Base-by-base conservation (phyloP, 2,797 vertebrate genomes). In the Poecilia picta region DNA sequence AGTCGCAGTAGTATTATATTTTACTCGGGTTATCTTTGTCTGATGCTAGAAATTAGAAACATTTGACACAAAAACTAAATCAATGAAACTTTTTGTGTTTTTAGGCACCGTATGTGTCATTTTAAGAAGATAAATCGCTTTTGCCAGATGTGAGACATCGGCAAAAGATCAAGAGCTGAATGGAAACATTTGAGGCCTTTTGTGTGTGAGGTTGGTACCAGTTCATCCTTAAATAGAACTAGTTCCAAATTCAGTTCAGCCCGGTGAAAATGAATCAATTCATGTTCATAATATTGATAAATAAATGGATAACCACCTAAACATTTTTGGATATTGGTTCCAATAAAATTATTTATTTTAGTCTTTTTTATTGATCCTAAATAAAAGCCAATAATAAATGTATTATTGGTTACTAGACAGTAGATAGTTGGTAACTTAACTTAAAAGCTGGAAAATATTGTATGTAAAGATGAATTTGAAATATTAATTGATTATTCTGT, bases 151-250 rank as follows among this genome's bases (percentile, higher is more conserved):
- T 92, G 90, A 93, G 47, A 73, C 72, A 85, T 83, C 86, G 76
- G 83, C 85, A 81, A 64, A 20, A 81, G 66, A 46, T 84, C 84
- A 75, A 77, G 76, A 89, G 88, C 92, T 93, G 91, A 91, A 93
- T 92, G 93, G 94, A 84, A 93, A 83, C 76, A 85, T 92, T 86
- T 87, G 79, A 85, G 83, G 83, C 85, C 79, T 81, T 90, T 92
- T 88, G 92, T 91, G 93, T 92, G 90, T 95, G 92, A 95, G 93
- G 92, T 95, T 89, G 18, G 57, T 53, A 45, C 12, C 15, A 72
- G 25, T 72, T 72, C 41, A 46, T 72, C 25, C 5, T 45, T 43
- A 15, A 71, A 43, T 16, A 16, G 39, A 71, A 16, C 68, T 45
- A 45, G 68, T 45, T 71, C 41, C 6, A 71, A 28, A 28, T 45